Base-by-base conservation (phyloP, 2,797 vertebrate species). In the Macrochelys suwanniensis region DNA sequence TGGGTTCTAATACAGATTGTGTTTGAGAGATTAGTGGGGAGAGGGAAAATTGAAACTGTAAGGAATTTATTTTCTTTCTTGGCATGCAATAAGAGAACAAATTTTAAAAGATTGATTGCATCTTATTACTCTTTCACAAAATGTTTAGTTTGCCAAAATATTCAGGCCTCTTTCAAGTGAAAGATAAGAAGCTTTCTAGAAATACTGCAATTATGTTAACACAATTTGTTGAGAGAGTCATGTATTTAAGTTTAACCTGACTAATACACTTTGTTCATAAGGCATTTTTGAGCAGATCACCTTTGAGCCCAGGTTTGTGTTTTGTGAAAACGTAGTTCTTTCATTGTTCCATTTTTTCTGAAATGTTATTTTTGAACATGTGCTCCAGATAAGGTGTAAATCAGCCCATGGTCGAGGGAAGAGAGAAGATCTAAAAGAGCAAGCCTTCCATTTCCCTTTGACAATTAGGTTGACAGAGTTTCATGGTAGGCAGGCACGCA, bases 1-100 rank as follows among this genome's bases (percentile, higher is more conserved):
- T 1, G 1, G 50, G 25, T 89, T 88, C 54, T 77, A 33, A 13
- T 84, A 87, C 85, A 28, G 21, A 50, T 92, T 90, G 78, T 77
- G 26, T 4, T 65, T 2, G 78, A 25, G 49, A 7, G 49, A 12
- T 13, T 83, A 37, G 1, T 9, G 68, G 23, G 33, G 6, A 5
- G 45, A 49, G 84, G 47, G 17, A n/a, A 25, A 1, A 0, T 47
- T 71, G 54, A 80, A 92, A 42, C n/a, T 0, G 0, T 74, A 78
- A 82, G 53, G 42, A 74, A 54, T 77, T 21, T 82, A 1, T 61
- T 89, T 0, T 9, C 71, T 76, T 37, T 68, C 19, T 45, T 83
- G 47, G 49, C 42, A 54, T 53, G 49, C 87, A 90, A 79, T 89
- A 11, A 0, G 6, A 84, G 85, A 92, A 15, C 1, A 49, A 2